phyloP scores from a whole-genome alignment of 2,888 invertebrate genomes.

The Brachyptera putata region DNA sequence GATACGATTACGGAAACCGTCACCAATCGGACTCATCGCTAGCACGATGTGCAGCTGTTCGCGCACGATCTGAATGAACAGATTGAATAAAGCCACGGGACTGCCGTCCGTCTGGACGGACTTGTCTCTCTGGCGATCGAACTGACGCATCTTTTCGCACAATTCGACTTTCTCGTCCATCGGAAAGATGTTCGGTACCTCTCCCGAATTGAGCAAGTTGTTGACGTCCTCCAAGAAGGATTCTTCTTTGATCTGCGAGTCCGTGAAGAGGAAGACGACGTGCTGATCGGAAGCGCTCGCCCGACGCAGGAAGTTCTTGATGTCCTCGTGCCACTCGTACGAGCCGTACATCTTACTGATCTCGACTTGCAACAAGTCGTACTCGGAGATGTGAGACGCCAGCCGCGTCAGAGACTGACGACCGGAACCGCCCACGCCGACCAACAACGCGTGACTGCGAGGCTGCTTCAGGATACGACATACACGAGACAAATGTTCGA shows the following conservation, averaged over 20 bases:
- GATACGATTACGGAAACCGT: slow-evolving; percentile 73
- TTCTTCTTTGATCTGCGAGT: slow-evolving; percentile 91
- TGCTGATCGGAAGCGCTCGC: slow-evolving; percentile 80
- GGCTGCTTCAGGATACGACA: slow-evolving; percentile 89
- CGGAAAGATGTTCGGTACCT: slow-evolving; percentile 85
- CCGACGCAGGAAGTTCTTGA: slow-evolving; percentile 75
- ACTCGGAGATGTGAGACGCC: slow-evolving; percentile 90
- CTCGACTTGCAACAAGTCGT: slow-evolving; percentile 82
- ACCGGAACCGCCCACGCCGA: slow-evolving; percentile 92
- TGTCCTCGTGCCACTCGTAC: slow-evolving; percentile 87
- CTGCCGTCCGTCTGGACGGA: slow-evolving; percentile 87
- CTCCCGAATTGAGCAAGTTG: slow-evolving; percentile 88
- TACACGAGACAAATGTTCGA: slow-evolving; percentile 89
- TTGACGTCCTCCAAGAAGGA: slow-evolving; percentile 90
- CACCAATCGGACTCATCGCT: slow-evolving; percentile 88
- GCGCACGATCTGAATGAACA: slow-evolving; percentile 78
- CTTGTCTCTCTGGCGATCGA: slow-evolving; percentile 85
- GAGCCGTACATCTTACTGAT: slow-evolving; percentile 80
- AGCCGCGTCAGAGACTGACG: slow-evolving; percentile 85
- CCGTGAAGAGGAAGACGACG: slow-evolving; percentile 86
- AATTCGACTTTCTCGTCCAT: slow-evolving; percentile 85
- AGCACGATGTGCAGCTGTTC: slow-evolving; percentile 88
- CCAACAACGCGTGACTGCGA: slow-evolving; percentile 80
- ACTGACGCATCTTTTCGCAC: slow-evolving; percentile 83
- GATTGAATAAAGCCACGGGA: slow-evolving; percentile 82